These are phyloP conservation scores for Scaptomyza polygonia DNA, from an alignment of 2,888 invertebrate genomes.

Conservation along the genomic window DNA sequence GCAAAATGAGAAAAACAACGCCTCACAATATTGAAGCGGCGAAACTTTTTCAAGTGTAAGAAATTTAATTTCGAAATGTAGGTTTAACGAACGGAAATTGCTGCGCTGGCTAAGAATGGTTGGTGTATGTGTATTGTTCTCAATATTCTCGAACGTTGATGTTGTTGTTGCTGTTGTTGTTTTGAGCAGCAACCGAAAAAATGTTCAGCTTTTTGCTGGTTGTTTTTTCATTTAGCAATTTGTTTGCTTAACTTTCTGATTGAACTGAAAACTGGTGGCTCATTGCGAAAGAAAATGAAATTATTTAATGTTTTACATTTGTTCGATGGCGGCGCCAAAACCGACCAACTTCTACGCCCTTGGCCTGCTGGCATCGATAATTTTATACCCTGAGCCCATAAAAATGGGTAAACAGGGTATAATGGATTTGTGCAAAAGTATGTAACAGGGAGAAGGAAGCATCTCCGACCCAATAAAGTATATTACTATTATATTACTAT, in stretches of 20 bases:
- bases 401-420: too few relatives aligned
- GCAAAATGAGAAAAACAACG: conserved; percentile 64
- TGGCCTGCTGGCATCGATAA: conserved; percentile 25
- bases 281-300: conserved; percentile 56
- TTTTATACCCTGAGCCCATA: too few relatives aligned
- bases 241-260: conserved; percentile 77
- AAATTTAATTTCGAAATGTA: conserved; percentile 79
- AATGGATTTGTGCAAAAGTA: too few relatives aligned
- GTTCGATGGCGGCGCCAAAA: conserved; percentile 30
- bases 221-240: conserved; percentile 72
- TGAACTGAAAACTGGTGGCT: conserved; percentile 58
- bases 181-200: conserved; percentile 12
- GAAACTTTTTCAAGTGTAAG: conserved; percentile 79
- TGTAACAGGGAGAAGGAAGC: too few relatives aligned
- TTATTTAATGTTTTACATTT: conserved; percentile 72
- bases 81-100: conserved; percentile 80
- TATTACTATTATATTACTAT: too few relatives aligned
- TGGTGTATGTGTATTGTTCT: conserved; percentile 45
- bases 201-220: conserved; percentile 58
- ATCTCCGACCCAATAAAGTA: too few relatives aligned
- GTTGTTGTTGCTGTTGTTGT: conserved; percentile 6
- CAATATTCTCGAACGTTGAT: conserved; percentile 22
- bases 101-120: conserved; percentile 66
- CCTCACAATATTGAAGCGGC: conserved; percentile 68
- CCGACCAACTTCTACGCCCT: conserved; percentile 22